Conservation (phyloP, 1,140 invertebrate species). For the Leptinotarsa undecemlineata region DNA sequence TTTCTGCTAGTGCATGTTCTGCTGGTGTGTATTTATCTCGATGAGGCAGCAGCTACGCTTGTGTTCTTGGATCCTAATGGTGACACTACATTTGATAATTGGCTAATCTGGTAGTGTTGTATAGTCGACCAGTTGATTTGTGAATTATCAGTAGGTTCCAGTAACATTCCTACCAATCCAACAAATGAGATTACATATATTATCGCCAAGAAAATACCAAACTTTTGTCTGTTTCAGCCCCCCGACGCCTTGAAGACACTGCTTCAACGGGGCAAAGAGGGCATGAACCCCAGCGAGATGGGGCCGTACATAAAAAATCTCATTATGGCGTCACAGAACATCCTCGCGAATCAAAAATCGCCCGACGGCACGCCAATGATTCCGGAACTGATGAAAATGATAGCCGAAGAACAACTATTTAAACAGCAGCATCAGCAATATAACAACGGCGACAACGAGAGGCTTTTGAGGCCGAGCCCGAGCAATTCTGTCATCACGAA, state of each 20-base stretch:
- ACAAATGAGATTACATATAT: background rate
- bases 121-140: too few species aligned
- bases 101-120: too few species aligned
- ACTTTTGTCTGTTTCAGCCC: constrained; percentile 37
- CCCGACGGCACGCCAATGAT: constrained; percentile 51
- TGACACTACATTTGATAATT: too few species aligned
- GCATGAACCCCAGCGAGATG: constrained; percentile 60
- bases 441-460: constrained; percentile 54
- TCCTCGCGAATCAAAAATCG: constrained; percentile 42
- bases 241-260: constrained; percentile 64
- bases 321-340: constrained; percentile 43
- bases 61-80: too few species aligned
- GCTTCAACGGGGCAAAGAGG: constrained; percentile 58
- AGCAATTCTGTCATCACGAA: constrained; percentile 53
- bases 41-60: too few species aligned
- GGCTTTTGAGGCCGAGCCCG: constrained; percentile 51
- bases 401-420: constrained; percentile 60
- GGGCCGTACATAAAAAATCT: constrained; percentile 62
- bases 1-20: too few species aligned
- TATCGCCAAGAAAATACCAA: background rate
- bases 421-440: constrained; percentile 48
- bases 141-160: too few species aligned
- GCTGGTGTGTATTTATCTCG: too few species aligned
- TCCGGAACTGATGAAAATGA: constrained; percentile 66
- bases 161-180: too few species aligned